Conservation (phyloP, 2,888 invertebrate species). For the Drosophila macrothrix region DNA sequence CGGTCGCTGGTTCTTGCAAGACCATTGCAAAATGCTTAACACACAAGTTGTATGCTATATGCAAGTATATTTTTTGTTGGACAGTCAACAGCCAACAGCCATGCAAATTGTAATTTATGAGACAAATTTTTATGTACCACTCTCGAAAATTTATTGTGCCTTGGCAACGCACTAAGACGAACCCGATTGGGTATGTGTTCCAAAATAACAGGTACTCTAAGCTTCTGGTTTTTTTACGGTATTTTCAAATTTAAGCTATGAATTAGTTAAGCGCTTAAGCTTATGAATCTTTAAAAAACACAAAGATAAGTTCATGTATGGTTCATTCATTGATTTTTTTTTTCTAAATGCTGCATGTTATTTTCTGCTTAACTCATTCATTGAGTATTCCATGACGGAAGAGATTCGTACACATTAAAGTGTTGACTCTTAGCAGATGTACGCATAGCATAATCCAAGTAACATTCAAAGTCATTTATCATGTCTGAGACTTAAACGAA, state of each 20-base stretch:
- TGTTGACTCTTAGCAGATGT: slow-evolving; percentile 75
- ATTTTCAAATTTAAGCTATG: slow-evolving; percentile 15
- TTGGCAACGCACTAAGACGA: slow-evolving; percentile 40
- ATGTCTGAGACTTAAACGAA: slow-evolving; percentile 52
- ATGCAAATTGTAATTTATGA: slow-evolving; percentile 81
- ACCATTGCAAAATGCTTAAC: slow-evolving; percentile 62
- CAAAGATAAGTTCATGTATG: slow-evolving; percentile 12
- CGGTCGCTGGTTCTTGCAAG: slow-evolving; percentile 42
- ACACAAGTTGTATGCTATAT: slow-evolving; percentile 8
- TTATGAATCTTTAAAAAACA: slow-evolving; percentile 13
- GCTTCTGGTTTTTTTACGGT: slow-evolving; percentile 32
- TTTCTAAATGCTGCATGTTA: slow-evolving; percentile 8
- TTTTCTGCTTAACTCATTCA: slow-evolving; percentile 31
- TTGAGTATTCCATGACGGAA: slow-evolving; percentile 66
- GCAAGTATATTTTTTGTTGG: slow-evolving; percentile 54
- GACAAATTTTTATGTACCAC: slow-evolving; percentile 79
- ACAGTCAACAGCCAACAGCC: slow-evolving; percentile 60
- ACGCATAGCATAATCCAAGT: slow-evolving; percentile 72
- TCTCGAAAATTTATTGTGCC: slow-evolving; percentile 70
- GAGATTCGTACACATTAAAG: slow-evolving; percentile 58
- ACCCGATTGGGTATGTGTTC: slow-evolving; percentile 19
- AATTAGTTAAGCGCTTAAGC: slow-evolving; percentile 5
- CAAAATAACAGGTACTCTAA: slow-evolving; percentile 54
- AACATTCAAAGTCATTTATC: slow-evolving; percentile 75
- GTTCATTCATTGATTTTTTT: slow-evolving; percentile 42